Percentiles rank a stretch among this genome's conserved stretches.
Evolutionary conservation across 1,140 invertebrate species (phyloP).

Genomic region (Megalonaias nervosa): DNA sequence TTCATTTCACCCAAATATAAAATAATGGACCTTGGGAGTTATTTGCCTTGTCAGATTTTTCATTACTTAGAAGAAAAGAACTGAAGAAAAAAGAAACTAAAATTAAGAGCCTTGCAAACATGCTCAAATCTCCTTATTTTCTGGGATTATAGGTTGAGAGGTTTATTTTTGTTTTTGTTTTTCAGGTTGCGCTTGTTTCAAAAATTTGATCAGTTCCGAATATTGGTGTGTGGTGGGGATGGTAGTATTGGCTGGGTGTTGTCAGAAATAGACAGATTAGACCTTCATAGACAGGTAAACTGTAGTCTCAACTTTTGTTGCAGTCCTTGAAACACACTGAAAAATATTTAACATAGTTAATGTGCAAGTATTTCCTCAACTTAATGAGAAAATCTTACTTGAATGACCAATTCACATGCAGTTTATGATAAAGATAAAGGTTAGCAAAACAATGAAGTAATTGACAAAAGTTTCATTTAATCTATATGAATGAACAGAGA

Average conservation of each 20-base stretch:
- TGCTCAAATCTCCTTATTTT: too few relatives aligned
- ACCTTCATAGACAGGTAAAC: conserved; percentile 67
- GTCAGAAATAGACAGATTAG: conserved; percentile 91
- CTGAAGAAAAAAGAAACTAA: too few relatives aligned
- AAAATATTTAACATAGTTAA: background rate
- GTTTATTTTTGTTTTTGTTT: background rate
- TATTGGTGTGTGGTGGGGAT: conserved; percentile 96
- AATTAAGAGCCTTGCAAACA: too few relatives aligned
- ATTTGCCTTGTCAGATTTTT: too few relatives aligned
- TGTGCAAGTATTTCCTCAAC: background rate
- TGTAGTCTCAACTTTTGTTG: background rate
- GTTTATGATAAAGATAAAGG: background rate
- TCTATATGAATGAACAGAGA: too few relatives aligned
- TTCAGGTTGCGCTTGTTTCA: conserved; percentile 90
- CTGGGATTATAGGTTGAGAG: too few relatives aligned
- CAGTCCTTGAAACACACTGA: background rate
- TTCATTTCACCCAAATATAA: too few relatives aligned
- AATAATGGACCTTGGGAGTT: too few relatives aligned
- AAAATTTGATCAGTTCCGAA: conserved; percentile 92
- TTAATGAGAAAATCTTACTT: background rate
- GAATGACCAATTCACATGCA: background rate
- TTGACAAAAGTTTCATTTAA: too few relatives aligned
- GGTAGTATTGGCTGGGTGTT: conserved; percentile 98
- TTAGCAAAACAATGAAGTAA: too few relatives aligned
- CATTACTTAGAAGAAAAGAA: too few relatives aligned